Percentiles rank a stretch among this genome's conserved stretches.
phyloP scores from a whole-genome alignment of 2,113 vertebrate species.

The Shinisaurus crocodilurus region DNA sequence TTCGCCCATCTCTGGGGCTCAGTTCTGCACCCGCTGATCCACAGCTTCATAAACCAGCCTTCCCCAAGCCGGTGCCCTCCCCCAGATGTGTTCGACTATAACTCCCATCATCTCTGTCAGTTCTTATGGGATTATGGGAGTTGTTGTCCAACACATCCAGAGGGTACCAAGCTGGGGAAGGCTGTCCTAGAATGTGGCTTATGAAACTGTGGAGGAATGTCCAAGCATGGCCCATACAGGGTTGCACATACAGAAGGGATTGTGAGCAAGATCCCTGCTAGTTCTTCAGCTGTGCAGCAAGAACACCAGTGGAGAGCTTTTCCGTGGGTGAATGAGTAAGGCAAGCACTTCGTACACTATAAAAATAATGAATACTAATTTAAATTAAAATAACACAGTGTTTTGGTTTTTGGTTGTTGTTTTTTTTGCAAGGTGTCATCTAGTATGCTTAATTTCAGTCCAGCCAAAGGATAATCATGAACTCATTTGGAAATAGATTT shows the following conservation, averaged over 20 bases:
- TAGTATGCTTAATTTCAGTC: constrained; percentile 1
- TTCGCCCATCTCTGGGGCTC: too few relatives aligned
- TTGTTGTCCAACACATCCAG: not conserved
- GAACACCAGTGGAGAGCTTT: not conserved
- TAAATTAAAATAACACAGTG: not conserved
- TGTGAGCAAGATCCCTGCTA: not conserved
- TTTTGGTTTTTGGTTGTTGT: not conserved
- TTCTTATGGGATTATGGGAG: not conserved
- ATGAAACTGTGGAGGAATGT: not conserved
- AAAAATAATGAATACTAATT: not conserved
- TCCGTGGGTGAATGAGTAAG: not conserved
- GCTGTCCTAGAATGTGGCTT: not conserved
- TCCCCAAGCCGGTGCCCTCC: too few relatives aligned
- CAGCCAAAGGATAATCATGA: not conserved
- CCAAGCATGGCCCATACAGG: not conserved
- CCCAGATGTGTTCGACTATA: too few relatives aligned
- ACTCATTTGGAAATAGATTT: not conserved
- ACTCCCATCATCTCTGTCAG: not conserved
- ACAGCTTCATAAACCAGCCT: too few relatives aligned
- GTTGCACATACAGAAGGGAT: not conserved
- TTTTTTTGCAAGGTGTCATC: not conserved
- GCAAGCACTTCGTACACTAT: not conserved
- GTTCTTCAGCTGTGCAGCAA: not conserved
- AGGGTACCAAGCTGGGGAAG: not conserved
- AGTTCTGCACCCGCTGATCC: too few relatives aligned